Evolutionary conservation across 2,113 vertebrate genomes (phyloP).

Genomic region (Calyptomena viridis): DNA sequence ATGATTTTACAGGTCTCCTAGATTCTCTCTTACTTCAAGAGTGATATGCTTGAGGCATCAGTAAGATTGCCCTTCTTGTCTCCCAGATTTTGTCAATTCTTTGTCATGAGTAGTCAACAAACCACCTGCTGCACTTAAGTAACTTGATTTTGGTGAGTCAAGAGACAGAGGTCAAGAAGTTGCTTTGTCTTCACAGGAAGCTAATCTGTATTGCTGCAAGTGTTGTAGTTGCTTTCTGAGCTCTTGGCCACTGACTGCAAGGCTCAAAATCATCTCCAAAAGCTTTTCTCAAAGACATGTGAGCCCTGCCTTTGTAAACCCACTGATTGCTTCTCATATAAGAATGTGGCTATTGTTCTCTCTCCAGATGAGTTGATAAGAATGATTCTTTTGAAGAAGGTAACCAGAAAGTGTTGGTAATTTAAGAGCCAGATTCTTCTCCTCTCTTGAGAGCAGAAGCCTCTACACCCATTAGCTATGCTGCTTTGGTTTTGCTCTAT

Average conservation of each 20-base stretch:
- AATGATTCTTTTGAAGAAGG: not conserved
- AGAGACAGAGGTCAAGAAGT: not conserved
- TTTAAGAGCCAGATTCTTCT: not conserved
- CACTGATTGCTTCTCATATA: not conserved
- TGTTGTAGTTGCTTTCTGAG: not conserved
- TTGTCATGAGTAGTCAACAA: not conserved
- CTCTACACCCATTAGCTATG: not conserved
- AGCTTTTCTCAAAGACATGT: not conserved
- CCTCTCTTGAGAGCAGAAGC: not conserved
- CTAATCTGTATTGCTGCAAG: not conserved
- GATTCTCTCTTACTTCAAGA: not conserved
- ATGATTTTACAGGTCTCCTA: not conserved
- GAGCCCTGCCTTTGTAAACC: not conserved
- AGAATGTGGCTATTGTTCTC: slow-evolving; percentile 36
- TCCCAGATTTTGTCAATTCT: not conserved
- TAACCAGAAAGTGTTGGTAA: not conserved
- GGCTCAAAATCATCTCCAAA: not conserved
- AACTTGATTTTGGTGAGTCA: not conserved
- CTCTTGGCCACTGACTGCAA: not conserved
- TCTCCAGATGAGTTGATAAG: slow-evolving; percentile 12
- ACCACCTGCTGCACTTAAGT: not conserved
- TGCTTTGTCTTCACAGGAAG: not conserved
- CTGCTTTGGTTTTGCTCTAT: not conserved
- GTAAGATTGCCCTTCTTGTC: not conserved
- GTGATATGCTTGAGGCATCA: not conserved